Conservation (phyloP, 2,888 invertebrate genomes). For the Drosophila recens region DNA sequence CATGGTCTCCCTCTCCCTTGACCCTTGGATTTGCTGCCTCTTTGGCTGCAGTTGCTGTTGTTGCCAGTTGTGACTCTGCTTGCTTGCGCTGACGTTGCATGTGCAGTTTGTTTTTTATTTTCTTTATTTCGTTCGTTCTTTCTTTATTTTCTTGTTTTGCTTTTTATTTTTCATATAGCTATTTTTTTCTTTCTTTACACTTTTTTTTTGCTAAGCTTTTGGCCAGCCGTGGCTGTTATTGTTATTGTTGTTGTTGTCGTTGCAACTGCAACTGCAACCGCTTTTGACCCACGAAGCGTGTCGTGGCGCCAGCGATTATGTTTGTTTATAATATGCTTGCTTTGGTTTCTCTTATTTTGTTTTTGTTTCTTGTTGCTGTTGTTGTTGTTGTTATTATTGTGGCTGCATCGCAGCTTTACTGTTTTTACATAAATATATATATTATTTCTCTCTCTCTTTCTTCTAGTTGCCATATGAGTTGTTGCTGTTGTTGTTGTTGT, state of each 20-base stretch:
- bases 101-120: conserved; percentile 45
- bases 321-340: conserved; percentile 76
- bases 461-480: conserved; percentile 39
- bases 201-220: conserved; percentile 35
- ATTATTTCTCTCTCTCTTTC: neutral
- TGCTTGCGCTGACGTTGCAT: conserved; percentile 61
- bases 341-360: conserved; percentile 55
- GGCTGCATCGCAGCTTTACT: conserved; percentile 64
- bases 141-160: conserved; percentile 28
- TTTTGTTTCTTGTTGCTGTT: conserved; percentile 41
- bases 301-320: conserved; percentile 81
- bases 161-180: conserved; percentile 25
- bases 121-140: conserved; percentile 20
- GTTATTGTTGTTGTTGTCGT: conserved; percentile 22
- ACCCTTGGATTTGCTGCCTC: conserved; percentile 35
- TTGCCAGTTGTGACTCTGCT: conserved; percentile 15
- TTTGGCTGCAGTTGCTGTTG: conserved; percentile 27
- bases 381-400: conserved; percentile 44
- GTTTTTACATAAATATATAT: conserved; percentile 38
- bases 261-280: conserved; percentile 76
- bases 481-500: conserved; percentile 28
- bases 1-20: neutral
- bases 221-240: conserved; percentile 40
- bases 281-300: conserved; percentile 81
- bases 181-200: conserved; percentile 19